These are phyloP conservation scores for Arctocebus calabarensis DNA, from an alignment of 2,797 vertebrate species.

Conservation along the genomic window DNA sequence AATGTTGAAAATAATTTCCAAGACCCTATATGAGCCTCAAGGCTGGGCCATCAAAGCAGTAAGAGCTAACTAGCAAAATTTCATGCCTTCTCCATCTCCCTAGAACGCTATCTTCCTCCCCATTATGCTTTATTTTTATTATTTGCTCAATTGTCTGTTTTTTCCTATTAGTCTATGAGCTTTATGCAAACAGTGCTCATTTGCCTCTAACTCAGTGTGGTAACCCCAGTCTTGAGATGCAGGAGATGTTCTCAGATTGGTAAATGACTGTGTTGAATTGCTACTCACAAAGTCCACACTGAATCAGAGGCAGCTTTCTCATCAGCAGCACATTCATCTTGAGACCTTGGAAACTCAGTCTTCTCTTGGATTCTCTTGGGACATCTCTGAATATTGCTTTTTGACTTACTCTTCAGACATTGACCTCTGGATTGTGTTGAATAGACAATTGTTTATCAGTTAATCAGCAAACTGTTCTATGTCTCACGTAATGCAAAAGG, in stretches of 20 bases:
- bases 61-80: neutral
- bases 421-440: neutral
- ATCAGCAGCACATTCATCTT: neutral
- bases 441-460: neutral
- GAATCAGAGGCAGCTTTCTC: neutral
- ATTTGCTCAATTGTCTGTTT: neutral
- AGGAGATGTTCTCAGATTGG: neutral
- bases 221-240: neutral
- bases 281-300: neutral
- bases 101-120: neutral
- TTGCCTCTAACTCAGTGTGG: neutral
- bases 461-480: constrained; percentile 32
- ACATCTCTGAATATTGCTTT: neutral
- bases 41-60: neutral
- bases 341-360: neutral
- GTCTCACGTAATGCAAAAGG: constrained; percentile 12
- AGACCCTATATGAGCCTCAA: neutral
- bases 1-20: neutral
- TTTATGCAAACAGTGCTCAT: neutral
- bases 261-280: neutral
- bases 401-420: neutral
- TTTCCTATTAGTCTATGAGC: neutral
- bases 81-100: neutral
- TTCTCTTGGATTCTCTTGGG: neutral
- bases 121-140: neutral